These are phyloP conservation scores for Steinernema carpocapsae DNA, from an alignment of 2,888 invertebrate species.

Conservation along the genomic window DNA sequence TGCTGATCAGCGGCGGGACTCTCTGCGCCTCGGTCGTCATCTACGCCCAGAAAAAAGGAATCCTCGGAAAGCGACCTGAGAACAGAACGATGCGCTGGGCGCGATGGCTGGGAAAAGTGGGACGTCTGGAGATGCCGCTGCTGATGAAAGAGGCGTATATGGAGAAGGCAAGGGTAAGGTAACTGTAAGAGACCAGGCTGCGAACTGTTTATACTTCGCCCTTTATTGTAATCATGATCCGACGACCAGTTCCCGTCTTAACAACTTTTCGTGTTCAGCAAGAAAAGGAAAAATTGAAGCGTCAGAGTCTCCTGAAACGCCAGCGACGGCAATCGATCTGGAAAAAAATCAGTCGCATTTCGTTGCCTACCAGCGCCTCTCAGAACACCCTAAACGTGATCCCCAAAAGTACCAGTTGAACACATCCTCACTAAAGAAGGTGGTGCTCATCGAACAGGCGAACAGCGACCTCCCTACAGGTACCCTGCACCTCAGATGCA, in stretches of 20 bases:
- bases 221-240: no score
- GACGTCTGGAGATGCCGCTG: slow-evolving; percentile 11
- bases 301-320: slow-evolving; percentile 27
- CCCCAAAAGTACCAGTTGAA: slow-evolving; percentile 16
- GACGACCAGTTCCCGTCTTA: background rate
- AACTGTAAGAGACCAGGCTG: background rate
- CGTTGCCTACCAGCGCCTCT: background rate
- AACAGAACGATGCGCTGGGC: slow-evolving; percentile 35
- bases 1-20: slow-evolving; percentile 47
- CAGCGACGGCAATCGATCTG: slow-evolving; percentile 20
- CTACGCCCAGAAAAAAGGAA: slow-evolving; percentile 43
- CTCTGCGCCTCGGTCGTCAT: slow-evolving; percentile 47
- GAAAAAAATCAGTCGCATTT: slow-evolving; percentile 25
- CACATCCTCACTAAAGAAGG: slow-evolving; percentile 16
- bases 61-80: background rate
- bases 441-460: background rate
- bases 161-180: slow-evolving; percentile 24
- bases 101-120: background rate
- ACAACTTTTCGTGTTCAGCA: background rate
- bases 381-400: background rate
- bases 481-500: background rate
- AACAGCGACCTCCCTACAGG: slow-evolving; percentile 13
- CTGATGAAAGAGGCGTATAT: slow-evolving; percentile 29
- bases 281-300: slow-evolving; percentile 26
- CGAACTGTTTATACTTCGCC: no score